Conservation (phyloP, 2,888 invertebrate species). For the Brachycybe producta region DNA sequence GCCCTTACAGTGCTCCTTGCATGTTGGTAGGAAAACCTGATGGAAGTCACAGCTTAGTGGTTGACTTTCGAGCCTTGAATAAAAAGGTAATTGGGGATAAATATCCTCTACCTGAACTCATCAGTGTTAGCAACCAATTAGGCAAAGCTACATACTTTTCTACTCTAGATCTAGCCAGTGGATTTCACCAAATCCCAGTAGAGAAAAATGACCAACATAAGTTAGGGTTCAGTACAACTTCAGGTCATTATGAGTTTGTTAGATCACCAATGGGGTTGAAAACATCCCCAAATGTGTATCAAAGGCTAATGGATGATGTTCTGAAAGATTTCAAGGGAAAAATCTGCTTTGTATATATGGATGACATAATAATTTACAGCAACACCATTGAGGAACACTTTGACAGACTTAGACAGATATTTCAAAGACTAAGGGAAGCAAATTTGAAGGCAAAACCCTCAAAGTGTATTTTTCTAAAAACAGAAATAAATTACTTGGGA, state of each 20-base stretch:
- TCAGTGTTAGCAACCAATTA: not conserved
- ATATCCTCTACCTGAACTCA: conserved; percentile 6
- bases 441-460: not conserved
- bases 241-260: conserved; percentile 1
- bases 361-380: not conserved
- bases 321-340: conserved; percentile 17
- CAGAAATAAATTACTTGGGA: not conserved
- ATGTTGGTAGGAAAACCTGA: not conserved
- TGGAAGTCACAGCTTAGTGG: not conserved
- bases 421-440: not conserved
- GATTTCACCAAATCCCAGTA: not conserved
- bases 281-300: conserved; percentile 4
- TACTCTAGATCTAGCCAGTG: not conserved
- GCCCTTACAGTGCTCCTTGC: conserved; percentile 8
- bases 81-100: not conserved
- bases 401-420: not conserved
- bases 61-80: conserved; percentile 2
- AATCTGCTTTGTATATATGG: not conserved
- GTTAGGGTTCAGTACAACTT: not conserved
- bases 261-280: conserved; percentile 7
- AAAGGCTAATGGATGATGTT: conserved; percentile 17
- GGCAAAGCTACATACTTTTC: not conserved
- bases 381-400: not conserved
- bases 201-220: not conserved
- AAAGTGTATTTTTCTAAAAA: not conserved